These are phyloP conservation scores for Aleiodes sp. DNA, from an alignment of 1,140 invertebrate genomes.

Conservation along the genomic window DNA sequence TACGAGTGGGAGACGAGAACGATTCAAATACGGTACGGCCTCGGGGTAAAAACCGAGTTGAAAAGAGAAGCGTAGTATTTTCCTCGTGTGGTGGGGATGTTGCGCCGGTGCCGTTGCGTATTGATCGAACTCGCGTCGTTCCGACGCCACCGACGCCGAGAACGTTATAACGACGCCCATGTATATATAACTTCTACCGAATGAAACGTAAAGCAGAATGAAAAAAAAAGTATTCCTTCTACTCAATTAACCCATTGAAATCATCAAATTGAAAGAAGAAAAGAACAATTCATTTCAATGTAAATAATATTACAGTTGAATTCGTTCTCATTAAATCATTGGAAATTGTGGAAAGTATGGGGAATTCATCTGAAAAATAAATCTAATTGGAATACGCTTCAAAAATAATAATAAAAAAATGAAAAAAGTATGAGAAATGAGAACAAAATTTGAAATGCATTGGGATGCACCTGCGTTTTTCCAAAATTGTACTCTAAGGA, in stretches of 20 bases:
- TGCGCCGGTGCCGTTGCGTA: constrained; percentile 51
- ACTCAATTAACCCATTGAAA: too few relatives aligned
- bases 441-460: neutral
- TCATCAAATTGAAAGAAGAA: too few relatives aligned
- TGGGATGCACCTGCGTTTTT: constrained; percentile 13
- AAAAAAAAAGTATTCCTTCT: too few relatives aligned
- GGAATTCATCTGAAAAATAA: too few relatives aligned
- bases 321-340: too few relatives aligned
- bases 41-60: neutral
- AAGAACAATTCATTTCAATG: too few relatives aligned
- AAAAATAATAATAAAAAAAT: neutral
- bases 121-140: constrained; percentile 51
- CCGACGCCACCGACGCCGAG: constrained; percentile 35
- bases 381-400: too few relatives aligned
- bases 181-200: neutral
- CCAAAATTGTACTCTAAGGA: neutral
- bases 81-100: constrained; percentile 14
- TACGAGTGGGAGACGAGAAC: neutral
- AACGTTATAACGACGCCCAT: constrained; percentile 44
- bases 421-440: neutral
- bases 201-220: too few relatives aligned
- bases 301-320: too few relatives aligned
- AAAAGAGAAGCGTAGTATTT: constrained; percentile 3
- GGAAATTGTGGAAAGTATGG: too few relatives aligned
- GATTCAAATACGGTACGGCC: neutral